Percentiles rank a stretch among this genome's conserved stretches.
Conservation (phyloP, 2,113 vertebrate genomes). For the Ptychochromis oligacanthus region DNA sequence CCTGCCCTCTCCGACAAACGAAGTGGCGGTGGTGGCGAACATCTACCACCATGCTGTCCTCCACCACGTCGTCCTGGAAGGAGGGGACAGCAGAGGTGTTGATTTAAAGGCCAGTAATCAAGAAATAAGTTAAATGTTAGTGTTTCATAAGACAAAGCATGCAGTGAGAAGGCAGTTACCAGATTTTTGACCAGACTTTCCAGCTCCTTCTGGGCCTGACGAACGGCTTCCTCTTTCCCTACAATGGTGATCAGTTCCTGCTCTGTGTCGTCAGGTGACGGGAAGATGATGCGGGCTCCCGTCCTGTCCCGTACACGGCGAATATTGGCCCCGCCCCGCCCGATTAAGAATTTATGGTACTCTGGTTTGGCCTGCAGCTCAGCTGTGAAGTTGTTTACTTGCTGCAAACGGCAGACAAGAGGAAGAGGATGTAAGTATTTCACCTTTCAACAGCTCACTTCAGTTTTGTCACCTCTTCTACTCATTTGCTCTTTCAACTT, state of each 20-base stretch:
- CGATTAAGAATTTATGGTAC: slow-evolving; percentile 86
- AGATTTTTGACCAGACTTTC: slow-evolving; percentile 83
- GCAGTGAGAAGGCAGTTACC: slow-evolving; percentile 50
- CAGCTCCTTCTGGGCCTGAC: slow-evolving; percentile 80
- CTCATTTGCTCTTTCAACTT: background rate
- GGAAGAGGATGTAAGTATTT: background rate
- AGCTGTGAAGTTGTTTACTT: slow-evolving; percentile 83
- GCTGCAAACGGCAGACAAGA: slow-evolving; percentile 58
- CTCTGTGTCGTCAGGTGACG: slow-evolving; percentile 76
- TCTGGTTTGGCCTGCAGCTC: slow-evolving; percentile 82
- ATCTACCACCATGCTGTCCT: slow-evolving; percentile 83
- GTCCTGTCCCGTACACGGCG: slow-evolving; percentile 81
- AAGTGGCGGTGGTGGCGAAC: slow-evolving; percentile 83
- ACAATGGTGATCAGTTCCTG: slow-evolving; percentile 85
- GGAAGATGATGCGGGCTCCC: slow-evolving; percentile 82
- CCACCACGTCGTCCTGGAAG: slow-evolving; percentile 81
- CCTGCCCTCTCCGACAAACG: slow-evolving; percentile 80
- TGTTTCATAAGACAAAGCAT: background rate
- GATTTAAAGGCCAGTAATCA: background rate
- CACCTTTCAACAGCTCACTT: background rate
- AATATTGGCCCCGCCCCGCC: slow-evolving; percentile 82
- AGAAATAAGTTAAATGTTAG: background rate
- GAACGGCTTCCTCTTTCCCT: slow-evolving; percentile 82
- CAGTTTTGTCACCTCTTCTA: no score
- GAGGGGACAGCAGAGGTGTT: background rate